These are phyloP conservation scores for Erythrocebus patas DNA, from an alignment of 2,113 vertebrate species.

Conservation along the genomic window DNA sequence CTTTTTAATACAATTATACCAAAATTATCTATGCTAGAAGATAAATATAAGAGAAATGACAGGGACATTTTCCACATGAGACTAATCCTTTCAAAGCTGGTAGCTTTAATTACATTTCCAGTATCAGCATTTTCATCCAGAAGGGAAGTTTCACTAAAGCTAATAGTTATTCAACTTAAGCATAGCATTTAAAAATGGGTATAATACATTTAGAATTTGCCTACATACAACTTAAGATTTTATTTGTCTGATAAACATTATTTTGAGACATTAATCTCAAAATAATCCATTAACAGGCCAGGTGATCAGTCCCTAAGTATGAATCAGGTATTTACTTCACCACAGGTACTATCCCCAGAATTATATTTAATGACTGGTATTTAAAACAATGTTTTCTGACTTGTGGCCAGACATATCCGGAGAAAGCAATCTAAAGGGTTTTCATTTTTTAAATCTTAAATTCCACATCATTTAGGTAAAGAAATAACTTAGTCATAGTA, in stretches of 20 bases:
- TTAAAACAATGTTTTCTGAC: slow-evolving; percentile 27
- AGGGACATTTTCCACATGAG: not conserved
- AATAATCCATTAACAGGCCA: not conserved
- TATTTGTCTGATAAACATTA: not conserved
- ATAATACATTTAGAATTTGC: not conserved
- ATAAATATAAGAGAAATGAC: not conserved
- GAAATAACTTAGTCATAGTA: not conserved
- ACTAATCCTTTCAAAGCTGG: slow-evolving; percentile 1
- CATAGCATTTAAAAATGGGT: not conserved
- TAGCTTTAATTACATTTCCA: not conserved
- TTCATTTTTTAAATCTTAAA: not conserved
- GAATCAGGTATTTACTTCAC: not conserved
- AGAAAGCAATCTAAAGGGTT: not conserved
- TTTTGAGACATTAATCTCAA: slow-evolving; percentile 5
- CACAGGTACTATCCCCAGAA: not conserved
- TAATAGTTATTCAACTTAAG: not conserved
- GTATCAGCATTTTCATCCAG: not conserved
- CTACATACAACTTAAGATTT: not conserved
- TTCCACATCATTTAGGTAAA: not conserved
- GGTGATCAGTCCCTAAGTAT: not conserved
- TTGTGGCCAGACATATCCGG: not conserved
- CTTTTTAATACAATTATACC: not conserved
- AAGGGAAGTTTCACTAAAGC: not conserved
- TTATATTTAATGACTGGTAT: not conserved
- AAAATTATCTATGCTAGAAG: slow-evolving; percentile 7